These are phyloP conservation scores for Loripinus fragilis DNA, from an alignment of 2,888 invertebrate species.

Conservation along the genomic window DNA sequence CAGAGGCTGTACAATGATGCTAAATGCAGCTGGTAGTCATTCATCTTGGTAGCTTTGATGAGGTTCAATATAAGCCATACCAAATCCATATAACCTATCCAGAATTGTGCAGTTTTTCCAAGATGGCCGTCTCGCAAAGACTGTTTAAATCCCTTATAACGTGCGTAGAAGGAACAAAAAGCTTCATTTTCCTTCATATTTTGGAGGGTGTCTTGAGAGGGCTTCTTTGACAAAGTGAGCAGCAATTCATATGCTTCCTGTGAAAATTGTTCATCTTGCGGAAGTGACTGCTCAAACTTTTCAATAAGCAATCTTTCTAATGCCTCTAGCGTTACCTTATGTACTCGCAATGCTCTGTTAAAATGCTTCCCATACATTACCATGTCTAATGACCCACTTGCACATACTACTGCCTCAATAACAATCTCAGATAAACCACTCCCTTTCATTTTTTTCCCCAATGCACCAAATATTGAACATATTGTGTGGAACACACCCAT, in stretches of 20 bases:
- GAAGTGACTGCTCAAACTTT: too few species aligned
- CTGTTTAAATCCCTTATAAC: neutral
- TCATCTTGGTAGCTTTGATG: conserved; percentile 32
- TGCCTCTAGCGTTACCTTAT: too few species aligned
- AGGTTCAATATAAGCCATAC: neutral
- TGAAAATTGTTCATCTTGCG: too few species aligned
- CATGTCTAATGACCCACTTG: conserved; percentile 34
- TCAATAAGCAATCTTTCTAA: too few species aligned
- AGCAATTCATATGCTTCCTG: too few species aligned
- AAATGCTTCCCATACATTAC: neutral
- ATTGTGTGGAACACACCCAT: conserved; percentile 21
- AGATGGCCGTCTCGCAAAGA: conserved; percentile 15
- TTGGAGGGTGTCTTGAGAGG: too few species aligned
- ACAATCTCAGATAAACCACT: conserved; percentile 24
- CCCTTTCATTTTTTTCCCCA: conserved; percentile 9
- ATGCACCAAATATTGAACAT: neutral
- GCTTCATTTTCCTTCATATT: too few species aligned
- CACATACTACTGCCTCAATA: conserved; percentile 28
- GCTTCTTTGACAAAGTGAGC: too few species aligned
- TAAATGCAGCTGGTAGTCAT: conserved; percentile 24
- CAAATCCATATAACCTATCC: conserved; percentile 26
- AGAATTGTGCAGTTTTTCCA: conserved; percentile 42
- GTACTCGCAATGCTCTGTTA: too few species aligned
- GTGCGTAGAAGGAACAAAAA: neutral
- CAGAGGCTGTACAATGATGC: conserved; percentile 27